A percentile compares a stretch with the other conserved stretches of the same genome.
These are phyloP conservation scores for Lycophotia porphyrea DNA, from an alignment of 2,888 invertebrate species.

Conservation along the genomic window DNA sequence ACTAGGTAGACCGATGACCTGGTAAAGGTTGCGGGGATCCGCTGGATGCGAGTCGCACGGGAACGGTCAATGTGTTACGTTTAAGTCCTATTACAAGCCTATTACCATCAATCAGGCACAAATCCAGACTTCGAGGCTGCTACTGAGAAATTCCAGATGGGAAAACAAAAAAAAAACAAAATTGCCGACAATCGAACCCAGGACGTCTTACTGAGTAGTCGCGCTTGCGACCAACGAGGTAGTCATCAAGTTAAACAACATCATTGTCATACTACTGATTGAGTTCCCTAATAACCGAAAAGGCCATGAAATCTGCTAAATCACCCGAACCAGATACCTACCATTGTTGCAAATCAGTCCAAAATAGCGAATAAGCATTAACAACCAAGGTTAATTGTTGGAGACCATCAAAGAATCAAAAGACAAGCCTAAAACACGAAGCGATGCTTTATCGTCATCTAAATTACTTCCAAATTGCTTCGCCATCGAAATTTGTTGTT, in stretches of 20 bases:
- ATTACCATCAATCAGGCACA: neutral
- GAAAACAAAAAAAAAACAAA: no score
- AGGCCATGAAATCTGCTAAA: neutral
- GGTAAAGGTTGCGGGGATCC: no score
- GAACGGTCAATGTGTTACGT: no score
- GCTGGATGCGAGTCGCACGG: no score
- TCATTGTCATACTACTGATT: neutral
- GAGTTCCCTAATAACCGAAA: neutral
- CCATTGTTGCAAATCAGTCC: conserved; percentile 21
- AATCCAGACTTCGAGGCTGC: neutral
- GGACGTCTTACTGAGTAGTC: neutral
- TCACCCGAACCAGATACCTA: conserved; percentile 12
- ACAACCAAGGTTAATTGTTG: conserved; percentile 52
- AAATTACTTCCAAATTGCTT: conserved; percentile 69
- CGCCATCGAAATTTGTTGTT: conserved; percentile 68
- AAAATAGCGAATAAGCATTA: conserved; percentile 33
- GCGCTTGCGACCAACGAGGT: neutral
- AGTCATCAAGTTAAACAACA: neutral
- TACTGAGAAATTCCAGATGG: neutral
- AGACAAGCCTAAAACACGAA: conserved; percentile 55
- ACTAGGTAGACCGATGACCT: no score
- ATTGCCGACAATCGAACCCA: neutral
- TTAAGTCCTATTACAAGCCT: no score
- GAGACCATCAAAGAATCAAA: conserved; percentile 55
- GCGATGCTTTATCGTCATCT: conserved; percentile 56